Conservation (phyloP, 2,888 invertebrate genomes). For the Gortyna flavago region DNA sequence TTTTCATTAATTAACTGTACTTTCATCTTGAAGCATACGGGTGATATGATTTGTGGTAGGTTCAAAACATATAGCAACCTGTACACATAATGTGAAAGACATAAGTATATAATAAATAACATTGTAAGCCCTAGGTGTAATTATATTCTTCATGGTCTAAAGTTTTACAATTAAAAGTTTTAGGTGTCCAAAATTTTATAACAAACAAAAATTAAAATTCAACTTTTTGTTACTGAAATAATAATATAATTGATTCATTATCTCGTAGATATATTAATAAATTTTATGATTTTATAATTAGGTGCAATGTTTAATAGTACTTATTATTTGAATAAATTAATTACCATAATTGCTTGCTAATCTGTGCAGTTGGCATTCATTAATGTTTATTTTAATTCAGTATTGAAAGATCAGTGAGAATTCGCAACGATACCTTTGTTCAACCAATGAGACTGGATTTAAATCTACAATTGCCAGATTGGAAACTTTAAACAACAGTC, state of each 20-base stretch:
- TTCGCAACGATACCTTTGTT: background rate
- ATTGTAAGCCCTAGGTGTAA: background rate
- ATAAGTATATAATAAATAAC: background rate
- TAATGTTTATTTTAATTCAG: background rate
- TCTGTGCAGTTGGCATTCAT: slow-evolving; percentile 14
- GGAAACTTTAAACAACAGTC: background rate
- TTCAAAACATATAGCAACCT: background rate
- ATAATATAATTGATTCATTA: slow-evolving; percentile 14
- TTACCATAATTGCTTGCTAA: slow-evolving; percentile 26
- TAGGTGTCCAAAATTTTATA: background rate
- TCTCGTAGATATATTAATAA: background rate
- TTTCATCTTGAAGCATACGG: background rate
- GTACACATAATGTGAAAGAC: background rate
- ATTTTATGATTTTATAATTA: slow-evolving; percentile 18
- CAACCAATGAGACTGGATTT: background rate
- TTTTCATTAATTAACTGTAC: background rate
- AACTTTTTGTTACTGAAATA: background rate
- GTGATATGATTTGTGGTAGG: slow-evolving; percentile 1
- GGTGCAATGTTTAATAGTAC: slow-evolving; percentile 12
- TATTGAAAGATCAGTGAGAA: background rate
- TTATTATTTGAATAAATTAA: slow-evolving; percentile 32
- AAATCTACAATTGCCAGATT: background rate
- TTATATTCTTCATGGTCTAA: background rate
- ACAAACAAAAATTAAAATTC: background rate
- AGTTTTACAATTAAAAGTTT: no score